Percentiles rank a stretch among this genome's conserved stretches.
Conservation (phyloP, 2,113 vertebrate genomes). For the Hydrochoerus hydrochaeris region DNA sequence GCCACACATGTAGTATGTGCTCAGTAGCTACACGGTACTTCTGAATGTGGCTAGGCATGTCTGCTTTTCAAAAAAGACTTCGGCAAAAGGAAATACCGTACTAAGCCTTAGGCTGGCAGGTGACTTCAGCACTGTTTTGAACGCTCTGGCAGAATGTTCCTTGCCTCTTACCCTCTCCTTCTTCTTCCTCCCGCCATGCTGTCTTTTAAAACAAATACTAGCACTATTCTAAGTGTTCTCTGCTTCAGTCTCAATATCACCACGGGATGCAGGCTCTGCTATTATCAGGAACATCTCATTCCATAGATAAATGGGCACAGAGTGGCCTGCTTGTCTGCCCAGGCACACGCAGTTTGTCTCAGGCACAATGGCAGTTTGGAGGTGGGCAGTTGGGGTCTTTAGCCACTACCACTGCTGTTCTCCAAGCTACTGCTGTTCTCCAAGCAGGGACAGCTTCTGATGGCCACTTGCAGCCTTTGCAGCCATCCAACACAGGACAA, state of each 20-base stretch:
- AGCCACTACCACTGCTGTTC: not conserved
- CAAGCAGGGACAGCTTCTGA: not conserved
- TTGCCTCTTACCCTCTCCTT: not conserved
- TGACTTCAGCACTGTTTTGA: not conserved
- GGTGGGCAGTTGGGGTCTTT: not conserved
- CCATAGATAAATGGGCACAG: not conserved
- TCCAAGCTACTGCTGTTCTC: rapidly evolving
- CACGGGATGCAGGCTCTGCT: not conserved
- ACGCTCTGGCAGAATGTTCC: not conserved
- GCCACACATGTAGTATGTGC: not conserved
- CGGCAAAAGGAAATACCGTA: not conserved
- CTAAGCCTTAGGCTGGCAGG: not conserved
- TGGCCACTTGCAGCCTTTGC: not conserved
- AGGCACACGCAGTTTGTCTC: not conserved
- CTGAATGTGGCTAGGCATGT: not conserved
- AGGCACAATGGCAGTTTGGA: not conserved
- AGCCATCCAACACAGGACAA: not conserved
- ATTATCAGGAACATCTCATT: not conserved
- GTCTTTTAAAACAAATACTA: constrained; percentile 18
- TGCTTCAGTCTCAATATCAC: not conserved
- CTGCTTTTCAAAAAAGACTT: constrained; percentile 27
- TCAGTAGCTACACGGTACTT: not conserved
- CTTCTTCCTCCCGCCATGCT: not conserved
- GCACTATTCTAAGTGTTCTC: constrained; percentile 6
- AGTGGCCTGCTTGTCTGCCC: not conserved